phyloP scores from a whole-genome alignment of 2,113 vertebrate genomes.

The Fulica atra region DNA sequence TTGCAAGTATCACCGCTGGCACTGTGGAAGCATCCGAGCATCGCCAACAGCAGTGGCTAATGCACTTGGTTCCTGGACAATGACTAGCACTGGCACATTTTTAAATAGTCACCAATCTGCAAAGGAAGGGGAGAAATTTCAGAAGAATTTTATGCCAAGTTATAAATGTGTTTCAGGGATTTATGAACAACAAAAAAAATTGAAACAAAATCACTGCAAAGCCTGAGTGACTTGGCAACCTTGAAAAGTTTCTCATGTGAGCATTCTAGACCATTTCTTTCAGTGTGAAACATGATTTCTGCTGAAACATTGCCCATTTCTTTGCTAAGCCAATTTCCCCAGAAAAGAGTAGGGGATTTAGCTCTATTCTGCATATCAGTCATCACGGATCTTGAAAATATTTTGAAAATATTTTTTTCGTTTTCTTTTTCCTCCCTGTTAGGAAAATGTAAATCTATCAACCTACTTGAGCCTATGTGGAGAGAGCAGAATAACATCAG shows the following conservation, averaged over 20 bases:
- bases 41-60: accelerated
- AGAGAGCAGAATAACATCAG: not conserved
- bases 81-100: not conserved
- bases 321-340: not conserved
- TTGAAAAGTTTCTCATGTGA: not conserved
- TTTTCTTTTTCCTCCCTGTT: not conserved
- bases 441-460: not conserved
- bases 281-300: not conserved
- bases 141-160: not conserved
- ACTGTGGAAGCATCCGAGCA: not conserved
- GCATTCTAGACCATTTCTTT: not conserved
- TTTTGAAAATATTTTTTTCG: not conserved
- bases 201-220: not conserved
- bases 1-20: accelerated
- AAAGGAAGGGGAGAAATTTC: not conserved
- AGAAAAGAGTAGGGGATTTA: not conserved
- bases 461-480: not conserved
- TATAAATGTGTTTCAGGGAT: not conserved
- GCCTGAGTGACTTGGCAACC: not conserved
- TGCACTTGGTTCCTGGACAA: not conserved
- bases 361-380: not conserved
- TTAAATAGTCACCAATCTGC: not conserved
- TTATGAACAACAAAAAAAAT: not conserved
- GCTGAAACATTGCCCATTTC: not conserved
- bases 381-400: not conserved